Conservation (phyloP, 2,797 vertebrate genomes). For the Catharus ustulatus region DNA sequence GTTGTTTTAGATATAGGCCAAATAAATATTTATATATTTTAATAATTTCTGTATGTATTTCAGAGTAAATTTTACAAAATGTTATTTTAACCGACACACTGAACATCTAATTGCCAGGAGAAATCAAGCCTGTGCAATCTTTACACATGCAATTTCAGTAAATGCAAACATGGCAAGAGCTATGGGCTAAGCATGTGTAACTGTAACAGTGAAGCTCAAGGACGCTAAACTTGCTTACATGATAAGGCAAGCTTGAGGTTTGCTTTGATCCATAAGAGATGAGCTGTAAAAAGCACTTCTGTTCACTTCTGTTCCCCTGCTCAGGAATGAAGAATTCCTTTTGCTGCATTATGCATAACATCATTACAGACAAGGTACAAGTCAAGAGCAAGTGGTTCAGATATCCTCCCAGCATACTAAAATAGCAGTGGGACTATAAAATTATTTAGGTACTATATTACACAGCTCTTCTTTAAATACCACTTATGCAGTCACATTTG, state of each 20-base stretch:
- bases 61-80: background rate
- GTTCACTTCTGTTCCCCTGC: slow-evolving; percentile 57
- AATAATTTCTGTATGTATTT: background rate
- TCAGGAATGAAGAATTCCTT: slow-evolving; percentile 72
- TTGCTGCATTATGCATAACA: slow-evolving; percentile 78
- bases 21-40: background rate
- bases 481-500: slow-evolving; percentile 52
- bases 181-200: slow-evolving; percentile 11
- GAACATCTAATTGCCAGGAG: background rate
- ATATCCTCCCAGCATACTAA: slow-evolving; percentile 61
- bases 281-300: slow-evolving; percentile 57
- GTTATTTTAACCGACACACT: background rate
- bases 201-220: slow-evolving; percentile 41
- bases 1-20: background rate
- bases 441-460: slow-evolving; percentile 68
- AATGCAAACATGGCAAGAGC: slow-evolving; percentile 27
- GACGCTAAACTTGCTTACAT: slow-evolving; percentile 6
- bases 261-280: slow-evolving; percentile 74
- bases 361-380: slow-evolving; percentile 72
- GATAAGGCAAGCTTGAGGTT: slow-evolving; percentile 51
- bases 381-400: slow-evolving; percentile 62
- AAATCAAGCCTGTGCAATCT: background rate
- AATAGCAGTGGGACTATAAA: slow-evolving; percentile 57
- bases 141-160: background rate
- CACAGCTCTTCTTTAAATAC: slow-evolving; percentile 61